These are phyloP conservation scores for Paraescarpia echinospica DNA, from an alignment of 1,140 invertebrate species.

Conservation along the genomic window DNA sequence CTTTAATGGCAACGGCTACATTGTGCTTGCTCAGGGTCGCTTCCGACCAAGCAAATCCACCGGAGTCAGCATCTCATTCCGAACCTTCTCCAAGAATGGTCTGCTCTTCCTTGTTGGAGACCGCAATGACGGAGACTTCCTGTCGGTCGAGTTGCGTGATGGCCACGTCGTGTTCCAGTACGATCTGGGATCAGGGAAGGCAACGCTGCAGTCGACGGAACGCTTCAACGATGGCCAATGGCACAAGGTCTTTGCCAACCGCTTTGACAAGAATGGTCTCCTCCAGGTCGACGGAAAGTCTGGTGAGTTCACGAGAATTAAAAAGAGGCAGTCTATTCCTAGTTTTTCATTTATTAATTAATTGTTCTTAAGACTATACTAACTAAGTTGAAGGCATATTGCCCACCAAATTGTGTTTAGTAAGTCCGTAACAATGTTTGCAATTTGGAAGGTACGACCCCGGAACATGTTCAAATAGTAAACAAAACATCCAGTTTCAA, in stretches of 20 bases:
- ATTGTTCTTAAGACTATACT: too few species aligned
- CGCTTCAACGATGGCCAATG: slow-evolving; percentile 82
- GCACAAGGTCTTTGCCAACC: slow-evolving; percentile 77
- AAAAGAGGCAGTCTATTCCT: too few species aligned
- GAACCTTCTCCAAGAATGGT: slow-evolving; percentile 82
- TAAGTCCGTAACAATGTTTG: too few species aligned
- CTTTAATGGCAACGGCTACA: slow-evolving; percentile 86
- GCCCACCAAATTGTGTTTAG: too few species aligned
- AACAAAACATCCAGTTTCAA: too few species aligned
- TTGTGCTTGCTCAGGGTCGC: slow-evolving; percentile 66
- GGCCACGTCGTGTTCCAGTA: slow-evolving; percentile 69
- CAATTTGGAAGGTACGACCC: too few species aligned
- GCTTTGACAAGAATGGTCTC: slow-evolving; percentile 68
- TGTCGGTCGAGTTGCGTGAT: slow-evolving; percentile 76
- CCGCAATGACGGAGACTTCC: slow-evolving; percentile 65
- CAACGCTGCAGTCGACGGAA: slow-evolving; percentile 57
- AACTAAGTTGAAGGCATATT: too few species aligned
- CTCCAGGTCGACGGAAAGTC: slow-evolving; percentile 64
- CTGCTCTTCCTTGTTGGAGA: slow-evolving; percentile 82
- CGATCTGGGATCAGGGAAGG: slow-evolving; percentile 72
- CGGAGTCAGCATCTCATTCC: slow-evolving; percentile 76
- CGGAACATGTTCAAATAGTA: too few species aligned
- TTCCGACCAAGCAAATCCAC: slow-evolving; percentile 63
- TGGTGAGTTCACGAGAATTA: background rate
- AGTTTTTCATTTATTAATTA: too few species aligned